Evolutionary conservation across 2,113 vertebrate species (phyloP).

Genomic region (Thamnaconus septentrionalis): DNA sequence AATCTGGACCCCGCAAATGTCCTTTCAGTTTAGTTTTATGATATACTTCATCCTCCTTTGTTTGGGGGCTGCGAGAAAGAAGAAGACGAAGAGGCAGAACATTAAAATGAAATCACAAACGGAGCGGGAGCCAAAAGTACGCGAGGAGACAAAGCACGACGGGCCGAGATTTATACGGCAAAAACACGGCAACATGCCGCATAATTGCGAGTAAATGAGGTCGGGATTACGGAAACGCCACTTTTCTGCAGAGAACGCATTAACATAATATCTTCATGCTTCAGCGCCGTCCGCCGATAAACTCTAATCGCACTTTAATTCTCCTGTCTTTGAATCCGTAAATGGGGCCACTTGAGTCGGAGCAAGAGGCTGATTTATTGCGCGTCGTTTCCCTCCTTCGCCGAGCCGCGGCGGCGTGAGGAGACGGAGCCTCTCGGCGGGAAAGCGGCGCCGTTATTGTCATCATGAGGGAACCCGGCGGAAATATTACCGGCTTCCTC

Average conservation of each 20-base stretch:
- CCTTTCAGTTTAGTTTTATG: too few relatives aligned
- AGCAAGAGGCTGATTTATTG: constrained; percentile 35
- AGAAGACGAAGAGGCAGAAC: too few relatives aligned
- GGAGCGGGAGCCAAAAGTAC: neutral
- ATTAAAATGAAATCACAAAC: constrained; percentile 1
- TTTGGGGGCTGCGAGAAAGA: neutral
- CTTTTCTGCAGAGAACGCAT: constrained; percentile 34
- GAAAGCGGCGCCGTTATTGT: neutral
- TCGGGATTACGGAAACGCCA: constrained; percentile 26
- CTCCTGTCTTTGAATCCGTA: constrained; percentile 31
- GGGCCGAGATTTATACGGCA: constrained; percentile 5
- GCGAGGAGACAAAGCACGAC: neutral
- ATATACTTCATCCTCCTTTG: neutral
- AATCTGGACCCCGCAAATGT: too few relatives aligned
- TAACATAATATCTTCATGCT: constrained; percentile 45
- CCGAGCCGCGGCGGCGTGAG: constrained; percentile 8
- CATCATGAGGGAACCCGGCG: constrained; percentile 1
- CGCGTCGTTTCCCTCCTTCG: constrained; percentile 28
- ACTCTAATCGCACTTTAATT: constrained; percentile 44
- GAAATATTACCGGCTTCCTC: neutral
- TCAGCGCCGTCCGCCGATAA: constrained; percentile 38
- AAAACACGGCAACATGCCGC: constrained; percentile 10
- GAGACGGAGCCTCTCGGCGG: neutral
- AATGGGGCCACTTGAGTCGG: constrained; percentile 26
- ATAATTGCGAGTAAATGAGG: constrained; percentile 45